Conservation (phyloP, 1,140 invertebrate genomes). For the Copidosoma floridanum region DNA sequence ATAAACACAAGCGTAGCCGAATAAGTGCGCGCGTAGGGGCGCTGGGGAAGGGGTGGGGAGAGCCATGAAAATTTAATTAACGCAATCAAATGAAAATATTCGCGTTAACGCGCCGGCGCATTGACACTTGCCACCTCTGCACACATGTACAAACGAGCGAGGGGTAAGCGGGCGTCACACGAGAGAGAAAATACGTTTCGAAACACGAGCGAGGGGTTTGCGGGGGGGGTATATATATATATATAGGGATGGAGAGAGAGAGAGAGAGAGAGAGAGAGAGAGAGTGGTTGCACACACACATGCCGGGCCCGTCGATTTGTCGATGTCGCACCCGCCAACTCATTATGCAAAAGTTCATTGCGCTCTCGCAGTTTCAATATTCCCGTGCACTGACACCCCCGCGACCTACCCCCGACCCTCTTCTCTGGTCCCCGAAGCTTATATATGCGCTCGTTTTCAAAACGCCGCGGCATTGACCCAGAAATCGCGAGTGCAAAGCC, state of each 20-base stretch:
- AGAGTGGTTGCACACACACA: neutral
- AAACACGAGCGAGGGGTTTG: neutral
- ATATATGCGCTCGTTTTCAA: constrained; percentile 23
- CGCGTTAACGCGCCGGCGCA: constrained; percentile 26
- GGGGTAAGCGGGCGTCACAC: too few relatives aligned
- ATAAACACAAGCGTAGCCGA: too few relatives aligned
- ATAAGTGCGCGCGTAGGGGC: neutral
- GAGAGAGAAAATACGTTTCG: neutral
- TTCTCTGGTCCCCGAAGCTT: too few relatives aligned
- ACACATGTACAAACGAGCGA: constrained; percentile 1
- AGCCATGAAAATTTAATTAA: constrained; percentile 47
- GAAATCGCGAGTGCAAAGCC: neutral
- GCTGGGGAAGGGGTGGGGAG: constrained; percentile 1
- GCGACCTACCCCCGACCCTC: too few relatives aligned
- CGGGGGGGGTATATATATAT: too few relatives aligned
- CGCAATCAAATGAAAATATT: constrained; percentile 52
- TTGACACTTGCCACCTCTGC: constrained; percentile 15
- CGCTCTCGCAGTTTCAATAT: constrained; percentile 23
- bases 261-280: neutral
- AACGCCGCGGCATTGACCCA: constrained; percentile 25
- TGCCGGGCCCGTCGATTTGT: constrained; percentile 13
- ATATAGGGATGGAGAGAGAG: too few relatives aligned
- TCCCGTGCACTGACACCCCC: constrained; percentile 6
- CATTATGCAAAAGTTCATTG: constrained; percentile 50
- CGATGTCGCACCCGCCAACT: constrained; percentile 29